phyloP scores from a whole-genome alignment of 2,888 invertebrate genomes.

The Trichacis sp. region DNA sequence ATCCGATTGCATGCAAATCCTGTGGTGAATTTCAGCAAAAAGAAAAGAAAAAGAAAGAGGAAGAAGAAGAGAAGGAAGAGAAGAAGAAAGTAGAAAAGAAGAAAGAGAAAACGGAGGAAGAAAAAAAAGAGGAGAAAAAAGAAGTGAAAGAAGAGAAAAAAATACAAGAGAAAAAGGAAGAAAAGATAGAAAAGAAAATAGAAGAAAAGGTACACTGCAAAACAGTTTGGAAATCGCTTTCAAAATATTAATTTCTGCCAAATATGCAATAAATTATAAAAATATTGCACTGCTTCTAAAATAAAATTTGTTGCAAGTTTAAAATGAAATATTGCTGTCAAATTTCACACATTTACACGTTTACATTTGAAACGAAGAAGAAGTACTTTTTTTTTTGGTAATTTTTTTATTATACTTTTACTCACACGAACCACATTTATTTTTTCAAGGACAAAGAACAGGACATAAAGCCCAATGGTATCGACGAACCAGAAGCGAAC shows the following conservation, averaged over 20 bases:
- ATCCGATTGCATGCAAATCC: constrained; percentile 54
- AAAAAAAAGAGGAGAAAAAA: constrained; percentile 57
- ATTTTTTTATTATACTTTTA: constrained; percentile 6
- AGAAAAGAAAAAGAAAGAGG: constrained; percentile 49
- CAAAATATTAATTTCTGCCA: neutral
- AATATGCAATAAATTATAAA: too few relatives aligned
- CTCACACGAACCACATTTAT: constrained; percentile 33
- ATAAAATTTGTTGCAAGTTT: too few relatives aligned
- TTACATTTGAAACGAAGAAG: too few relatives aligned
- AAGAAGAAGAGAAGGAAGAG: constrained; percentile 43
- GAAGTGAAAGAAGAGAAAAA: constrained; percentile 59
- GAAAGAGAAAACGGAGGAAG: constrained; percentile 51
- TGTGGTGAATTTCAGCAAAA: constrained; percentile 56
- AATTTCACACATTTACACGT: too few relatives aligned
- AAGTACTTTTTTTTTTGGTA: too few relatives aligned
- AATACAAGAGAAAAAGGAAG: constrained; percentile 50
- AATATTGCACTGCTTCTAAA: too few relatives aligned
- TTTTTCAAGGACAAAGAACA: constrained; percentile 60
- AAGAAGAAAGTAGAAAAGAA: constrained; percentile 49
- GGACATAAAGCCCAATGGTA: constrained; percentile 63
- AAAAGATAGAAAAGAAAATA: constrained; percentile 60
- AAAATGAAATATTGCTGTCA: too few relatives aligned
- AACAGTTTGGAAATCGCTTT: neutral
- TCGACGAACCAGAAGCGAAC: constrained; percentile 58
- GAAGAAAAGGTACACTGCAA: constrained; percentile 54